Evolutionary conservation across 2,113 vertebrate species (phyloP), one percentile per base, ranked within the genome.

Genomic region (Myodes glareolus): DNA sequence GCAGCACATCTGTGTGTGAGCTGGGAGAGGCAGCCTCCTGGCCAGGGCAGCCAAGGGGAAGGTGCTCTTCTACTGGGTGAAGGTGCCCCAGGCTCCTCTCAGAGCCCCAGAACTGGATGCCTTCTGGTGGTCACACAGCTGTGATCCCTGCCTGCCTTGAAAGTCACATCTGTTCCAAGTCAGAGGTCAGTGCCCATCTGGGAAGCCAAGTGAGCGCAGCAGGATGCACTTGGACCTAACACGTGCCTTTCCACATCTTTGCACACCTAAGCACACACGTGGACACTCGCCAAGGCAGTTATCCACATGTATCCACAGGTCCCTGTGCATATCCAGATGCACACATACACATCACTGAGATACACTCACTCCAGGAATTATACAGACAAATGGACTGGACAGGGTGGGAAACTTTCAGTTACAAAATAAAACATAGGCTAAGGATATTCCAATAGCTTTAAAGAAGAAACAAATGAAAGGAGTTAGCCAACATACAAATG

Each of bases 51-150:
- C 91, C 98, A 90, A 98, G 98, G 98, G 96, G 98, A 98, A 98
- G 98, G 98, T 98, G 98, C 96, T 98, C 98, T 94, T 98, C 95
- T 77, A 97, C 98, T 98, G 98, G 98, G 98, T 98, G 98, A 98
- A 99, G 98, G 98, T 99, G 98, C 97, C 98, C 98, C 92, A 78
- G 98, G 98, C 97, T 98, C 92, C 96, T 93, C 94, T 97, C 97
- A 94, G 95, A 96, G 97, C 65, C 52, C 96, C 97, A 97, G 98
- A 98, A 94, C 98, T 87, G 97, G 86, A 4, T 16, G 95, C 92
- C 96, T 97, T 97, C 98, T 98, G 98, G 97, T 98, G 98, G 97
- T 95, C 96, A 96, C 93, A 95, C 98, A 98, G 97, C 98, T 98
- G 98, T 76, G 94, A 96, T 91, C 97, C 96, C 97, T 11, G 68